These are phyloP conservation scores for Phenganax subtilis DNA, from an alignment of 92 coral and sea anemone species.

Conservation along the genomic window DNA sequence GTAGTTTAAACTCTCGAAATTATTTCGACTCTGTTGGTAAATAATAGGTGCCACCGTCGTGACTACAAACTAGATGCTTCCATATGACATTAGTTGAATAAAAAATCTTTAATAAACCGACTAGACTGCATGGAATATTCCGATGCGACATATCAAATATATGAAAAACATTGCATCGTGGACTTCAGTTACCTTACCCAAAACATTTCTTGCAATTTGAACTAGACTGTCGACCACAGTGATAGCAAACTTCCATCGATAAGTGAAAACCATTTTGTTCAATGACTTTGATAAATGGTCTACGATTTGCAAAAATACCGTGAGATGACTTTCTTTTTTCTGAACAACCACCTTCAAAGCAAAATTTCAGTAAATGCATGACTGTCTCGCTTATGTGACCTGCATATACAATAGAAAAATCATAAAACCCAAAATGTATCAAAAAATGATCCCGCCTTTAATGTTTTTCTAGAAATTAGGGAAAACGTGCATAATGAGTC, in stretches of 20 bases:
- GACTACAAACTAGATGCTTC: too few species aligned
- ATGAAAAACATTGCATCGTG: not conserved
- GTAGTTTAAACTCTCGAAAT: too few species aligned
- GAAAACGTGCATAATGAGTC: too few species aligned
- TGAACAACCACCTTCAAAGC: not conserved
- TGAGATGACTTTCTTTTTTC: not conserved
- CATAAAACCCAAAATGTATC: not conserved
- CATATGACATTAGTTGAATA: too few species aligned
- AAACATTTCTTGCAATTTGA: slow-evolving; percentile 5
- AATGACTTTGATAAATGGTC: not conserved
- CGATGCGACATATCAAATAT: not conserved
- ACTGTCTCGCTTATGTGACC: too few species aligned
- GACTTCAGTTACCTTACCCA: not conserved
- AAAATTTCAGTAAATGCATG: too few species aligned
- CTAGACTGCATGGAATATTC: not conserved
- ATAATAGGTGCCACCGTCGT: too few species aligned
- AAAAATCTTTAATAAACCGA: too few species aligned
- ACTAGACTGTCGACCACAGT: slow-evolving; percentile 19
- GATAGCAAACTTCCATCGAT: slow-evolving; percentile 31
- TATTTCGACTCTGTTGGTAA: too few species aligned
- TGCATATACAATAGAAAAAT: not conserved
- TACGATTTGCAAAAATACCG: slow-evolving; percentile 7
- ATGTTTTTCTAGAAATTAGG: too few species aligned
- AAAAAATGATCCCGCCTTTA: not conserved
- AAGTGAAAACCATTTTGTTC: not conserved